These are phyloP conservation scores for Desmodus rotundus DNA, from an alignment of 2,113 vertebrate species.

Conservation along the genomic window DNA sequence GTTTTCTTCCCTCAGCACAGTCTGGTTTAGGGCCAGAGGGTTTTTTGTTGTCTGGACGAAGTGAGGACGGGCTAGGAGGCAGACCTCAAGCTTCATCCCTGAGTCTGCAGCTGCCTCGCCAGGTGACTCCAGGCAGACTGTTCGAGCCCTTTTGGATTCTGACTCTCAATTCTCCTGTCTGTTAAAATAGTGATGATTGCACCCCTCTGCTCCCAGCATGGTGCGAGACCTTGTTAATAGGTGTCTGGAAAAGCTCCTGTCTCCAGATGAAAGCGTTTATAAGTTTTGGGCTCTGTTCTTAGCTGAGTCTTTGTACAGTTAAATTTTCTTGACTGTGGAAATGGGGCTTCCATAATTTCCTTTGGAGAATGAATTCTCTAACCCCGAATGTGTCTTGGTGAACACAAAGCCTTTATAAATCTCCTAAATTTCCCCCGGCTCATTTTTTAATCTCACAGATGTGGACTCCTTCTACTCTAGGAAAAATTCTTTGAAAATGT, in stretches of 20 bases:
- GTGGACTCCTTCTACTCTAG: background rate
- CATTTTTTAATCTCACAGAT: background rate
- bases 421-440: background rate
- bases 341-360: conserved; percentile 33
- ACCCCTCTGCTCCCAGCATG: background rate
- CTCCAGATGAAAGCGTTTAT: conserved; percentile 9
- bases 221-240: background rate
- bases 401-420: background rate
- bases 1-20: background rate
- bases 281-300: background rate
- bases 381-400: background rate
- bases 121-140: background rate
- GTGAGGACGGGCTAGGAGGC: background rate
- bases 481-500: background rate
- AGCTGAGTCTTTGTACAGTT: conserved; percentile 29
- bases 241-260: background rate
- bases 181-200: background rate
- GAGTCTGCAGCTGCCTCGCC: background rate
- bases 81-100: background rate
- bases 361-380: background rate
- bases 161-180: background rate
- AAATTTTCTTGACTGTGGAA: conserved; percentile 28
- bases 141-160: background rate
- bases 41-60: background rate
- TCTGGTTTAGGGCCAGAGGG: background rate